Conservation (phyloP, 2,888 invertebrate species). For the Phytoseiulus persimilis region DNA sequence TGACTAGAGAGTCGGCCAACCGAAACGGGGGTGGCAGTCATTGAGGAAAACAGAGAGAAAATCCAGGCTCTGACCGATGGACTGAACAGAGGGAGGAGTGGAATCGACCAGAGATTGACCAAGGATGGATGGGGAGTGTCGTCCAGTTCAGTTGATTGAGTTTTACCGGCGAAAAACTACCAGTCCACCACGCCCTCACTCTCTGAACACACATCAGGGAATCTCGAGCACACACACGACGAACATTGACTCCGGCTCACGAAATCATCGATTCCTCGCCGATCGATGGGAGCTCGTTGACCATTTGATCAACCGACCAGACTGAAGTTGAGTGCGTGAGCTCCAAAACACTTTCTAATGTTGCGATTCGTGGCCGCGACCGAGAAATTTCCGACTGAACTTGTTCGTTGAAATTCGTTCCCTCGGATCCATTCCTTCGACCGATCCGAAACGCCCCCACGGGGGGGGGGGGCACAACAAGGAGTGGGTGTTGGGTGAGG, state of each 20-base stretch:
- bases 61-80: not conserved
- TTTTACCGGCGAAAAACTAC: slow-evolving; percentile 5
- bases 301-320: not conserved
- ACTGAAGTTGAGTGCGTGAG: not conserved
- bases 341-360: not conserved
- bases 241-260: not conserved
- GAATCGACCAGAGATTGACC: slow-evolving; percentile 5
- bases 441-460: too few relatives aligned
- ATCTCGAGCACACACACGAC: not conserved
- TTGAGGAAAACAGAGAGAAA: not conserved
- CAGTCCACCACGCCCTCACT: not conserved
- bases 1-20: not conserved
- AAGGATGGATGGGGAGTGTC: slow-evolving; percentile 5
- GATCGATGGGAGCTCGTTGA: not conserved
- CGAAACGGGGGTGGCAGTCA: not conserved
- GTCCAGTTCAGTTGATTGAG: not conserved
- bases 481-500: not conserved
- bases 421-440: too few relatives aligned
- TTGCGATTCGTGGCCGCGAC: not conserved
- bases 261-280: not conserved
- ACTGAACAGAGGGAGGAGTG: not conserved
- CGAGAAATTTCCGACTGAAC: too few relatives aligned
- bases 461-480: not conserved
- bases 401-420: too few relatives aligned
- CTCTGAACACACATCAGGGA: not conserved